Conservation (phyloP, 53 echinoderm and acorn worm species). For the Astropecten irregularis region DNA sequence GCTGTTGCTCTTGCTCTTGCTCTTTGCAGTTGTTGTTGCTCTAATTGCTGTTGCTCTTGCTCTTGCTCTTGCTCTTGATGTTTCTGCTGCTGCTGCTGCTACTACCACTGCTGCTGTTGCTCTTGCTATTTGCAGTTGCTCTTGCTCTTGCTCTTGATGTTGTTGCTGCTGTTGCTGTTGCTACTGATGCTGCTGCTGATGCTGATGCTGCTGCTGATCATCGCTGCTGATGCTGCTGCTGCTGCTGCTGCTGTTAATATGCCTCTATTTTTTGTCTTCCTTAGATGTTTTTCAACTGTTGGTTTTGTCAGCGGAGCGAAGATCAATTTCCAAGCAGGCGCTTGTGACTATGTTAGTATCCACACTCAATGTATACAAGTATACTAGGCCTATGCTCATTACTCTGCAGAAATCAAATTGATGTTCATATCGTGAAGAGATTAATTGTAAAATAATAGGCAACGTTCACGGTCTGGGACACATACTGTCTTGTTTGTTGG, state of each 20-base stretch:
- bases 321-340: neutral
- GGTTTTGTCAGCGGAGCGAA: constrained; percentile 12
- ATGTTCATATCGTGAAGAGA: neutral
- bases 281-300: constrained; percentile 14
- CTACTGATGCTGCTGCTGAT: too few species aligned
- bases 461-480: neutral
- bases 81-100: neutral
- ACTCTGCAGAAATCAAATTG: neutral
- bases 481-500: neutral
- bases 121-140: neutral
- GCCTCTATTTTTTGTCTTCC: neutral
- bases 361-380: neutral
- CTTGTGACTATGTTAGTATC: neutral
- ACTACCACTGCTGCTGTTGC: neutral
- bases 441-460: neutral
- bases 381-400: too few species aligned
- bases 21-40: neutral
- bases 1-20: neutral
- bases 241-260: neutral
- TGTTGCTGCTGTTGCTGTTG: neutral
- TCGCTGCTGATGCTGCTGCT: too few species aligned
- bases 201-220: too few species aligned
- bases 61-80: too few species aligned
- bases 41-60: too few species aligned
- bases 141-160: neutral